phyloP scores from a whole-genome alignment of 2,113 vertebrate species.

The Chelonoidis abingdonii region DNA sequence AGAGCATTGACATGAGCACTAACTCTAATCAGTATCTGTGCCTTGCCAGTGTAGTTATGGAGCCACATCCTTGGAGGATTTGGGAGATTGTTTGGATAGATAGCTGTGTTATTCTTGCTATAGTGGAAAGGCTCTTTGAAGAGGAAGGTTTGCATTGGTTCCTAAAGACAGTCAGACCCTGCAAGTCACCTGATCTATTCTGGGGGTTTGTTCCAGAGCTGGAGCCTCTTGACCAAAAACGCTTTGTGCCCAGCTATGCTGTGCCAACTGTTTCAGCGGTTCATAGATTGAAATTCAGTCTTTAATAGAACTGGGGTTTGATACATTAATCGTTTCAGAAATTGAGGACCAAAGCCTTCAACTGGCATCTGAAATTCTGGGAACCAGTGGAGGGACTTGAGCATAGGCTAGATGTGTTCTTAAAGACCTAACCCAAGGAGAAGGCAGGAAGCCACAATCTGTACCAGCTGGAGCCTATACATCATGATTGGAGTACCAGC shows the following conservation, averaged over 20 bases:
- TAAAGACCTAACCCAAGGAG: not conserved
- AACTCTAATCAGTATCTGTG: not conserved
- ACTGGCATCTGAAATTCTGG: not conserved
- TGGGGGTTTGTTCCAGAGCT: no score
- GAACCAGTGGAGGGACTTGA: not conserved
- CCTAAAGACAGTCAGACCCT: no score
- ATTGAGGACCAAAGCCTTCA: not conserved
- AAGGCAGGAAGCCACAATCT: not conserved
- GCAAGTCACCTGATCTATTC: no score
- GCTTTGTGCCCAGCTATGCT: no score
- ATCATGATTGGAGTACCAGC: no score
- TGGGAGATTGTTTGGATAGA: not conserved
- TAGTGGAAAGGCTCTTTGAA: not conserved
- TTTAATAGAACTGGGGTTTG: no score
- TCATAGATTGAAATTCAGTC: not conserved
- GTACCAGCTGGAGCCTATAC: not conserved
- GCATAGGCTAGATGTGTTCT: not conserved
- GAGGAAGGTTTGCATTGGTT: not conserved
- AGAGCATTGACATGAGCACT: not conserved
- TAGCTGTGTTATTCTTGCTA: not conserved
- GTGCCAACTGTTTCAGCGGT: rapidly evolving
- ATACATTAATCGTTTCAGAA: no score
- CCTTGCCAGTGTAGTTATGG: not conserved
- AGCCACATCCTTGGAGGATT: not conserved
- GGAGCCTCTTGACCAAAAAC: no score